Percentiles rank a stretch among this genome's conserved stretches.
phyloP scores from a whole-genome alignment of 2,113 vertebrate genomes.

The Aptenodytes forsteri region DNA sequence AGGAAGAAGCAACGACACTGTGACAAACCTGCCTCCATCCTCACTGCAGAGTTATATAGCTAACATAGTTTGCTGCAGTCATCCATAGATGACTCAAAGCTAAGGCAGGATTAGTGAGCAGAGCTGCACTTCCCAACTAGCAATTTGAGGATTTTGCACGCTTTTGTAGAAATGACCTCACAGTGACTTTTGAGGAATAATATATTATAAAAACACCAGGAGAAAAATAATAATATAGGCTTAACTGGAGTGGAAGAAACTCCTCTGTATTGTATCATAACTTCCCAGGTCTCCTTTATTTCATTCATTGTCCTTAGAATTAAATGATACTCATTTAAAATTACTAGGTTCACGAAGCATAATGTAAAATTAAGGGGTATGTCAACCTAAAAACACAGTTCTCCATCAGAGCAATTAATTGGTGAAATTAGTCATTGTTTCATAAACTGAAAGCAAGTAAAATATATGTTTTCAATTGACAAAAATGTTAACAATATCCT shows the following conservation, averaged over 20 bases:
- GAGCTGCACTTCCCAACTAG: background rate
- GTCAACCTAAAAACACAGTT: slow-evolving; percentile 40
- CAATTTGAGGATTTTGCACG: background rate
- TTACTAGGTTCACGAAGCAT: slow-evolving; percentile 45
- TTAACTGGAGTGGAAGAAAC: slow-evolving; percentile 11
- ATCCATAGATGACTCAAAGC: background rate
- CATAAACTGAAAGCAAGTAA: slow-evolving; percentile 53
- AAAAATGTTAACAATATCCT: slow-evolving; percentile 46
- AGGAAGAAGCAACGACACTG: fast-evolving
- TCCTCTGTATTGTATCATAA: background rate
- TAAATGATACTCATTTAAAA: slow-evolving; percentile 56
- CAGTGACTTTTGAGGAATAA: background rate
- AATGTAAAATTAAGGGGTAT: slow-evolving; percentile 53
- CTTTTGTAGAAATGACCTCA: slow-evolving; percentile 7
- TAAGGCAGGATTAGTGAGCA: background rate
- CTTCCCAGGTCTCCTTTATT: slow-evolving; percentile 35
- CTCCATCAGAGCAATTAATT: slow-evolving; percentile 49
- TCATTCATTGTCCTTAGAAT: slow-evolving; percentile 26
- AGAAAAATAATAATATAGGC: background rate
- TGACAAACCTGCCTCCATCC: background rate
- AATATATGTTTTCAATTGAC: slow-evolving; percentile 45
- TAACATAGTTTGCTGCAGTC: background rate
- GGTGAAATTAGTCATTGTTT: slow-evolving; percentile 65
- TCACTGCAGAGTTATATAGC: background rate
- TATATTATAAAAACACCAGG: background rate